Evolutionary conservation across 2,888 invertebrate genomes (phyloP).

Genomic region (Phymatocera aterrima): DNA sequence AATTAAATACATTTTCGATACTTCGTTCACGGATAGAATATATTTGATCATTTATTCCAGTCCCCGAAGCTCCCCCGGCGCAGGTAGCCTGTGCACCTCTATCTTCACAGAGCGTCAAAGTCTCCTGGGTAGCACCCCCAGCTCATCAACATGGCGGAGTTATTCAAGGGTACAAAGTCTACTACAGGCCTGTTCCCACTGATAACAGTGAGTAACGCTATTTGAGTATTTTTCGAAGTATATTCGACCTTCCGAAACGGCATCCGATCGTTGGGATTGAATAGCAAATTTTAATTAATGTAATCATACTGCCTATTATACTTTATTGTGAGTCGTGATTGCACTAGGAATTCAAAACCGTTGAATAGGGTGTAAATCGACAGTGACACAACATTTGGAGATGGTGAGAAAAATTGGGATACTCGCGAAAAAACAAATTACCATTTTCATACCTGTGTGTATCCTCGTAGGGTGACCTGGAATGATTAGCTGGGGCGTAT

Average conservation of each 20-base stretch:
- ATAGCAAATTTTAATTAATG: background rate
- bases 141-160: slow-evolving; percentile 82
- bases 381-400: background rate
- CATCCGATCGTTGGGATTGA: background rate
- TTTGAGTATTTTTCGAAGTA: background rate
- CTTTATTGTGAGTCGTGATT: background rate
- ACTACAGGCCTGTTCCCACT: slow-evolving; percentile 80
- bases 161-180: slow-evolving; percentile 89
- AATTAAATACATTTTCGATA: background rate
- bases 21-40: background rate
- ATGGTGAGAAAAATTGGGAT: background rate
- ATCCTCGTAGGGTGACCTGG: too few species aligned
- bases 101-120: slow-evolving; percentile 84
- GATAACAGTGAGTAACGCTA: slow-evolving; percentile 66
- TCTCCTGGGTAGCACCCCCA: slow-evolving; percentile 83
- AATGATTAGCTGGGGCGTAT: too few species aligned
- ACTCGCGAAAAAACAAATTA: too few species aligned
- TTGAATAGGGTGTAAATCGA: background rate
- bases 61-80: slow-evolving; percentile 84
- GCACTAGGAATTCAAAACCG: background rate
- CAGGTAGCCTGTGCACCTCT: slow-evolving; percentile 82
- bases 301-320: background rate
- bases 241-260: background rate
- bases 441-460: too few species aligned
- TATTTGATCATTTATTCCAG: slow-evolving; percentile 71